Conservation (phyloP, 2,888 invertebrate genomes). For the Amblyjoppa proteus region DNA sequence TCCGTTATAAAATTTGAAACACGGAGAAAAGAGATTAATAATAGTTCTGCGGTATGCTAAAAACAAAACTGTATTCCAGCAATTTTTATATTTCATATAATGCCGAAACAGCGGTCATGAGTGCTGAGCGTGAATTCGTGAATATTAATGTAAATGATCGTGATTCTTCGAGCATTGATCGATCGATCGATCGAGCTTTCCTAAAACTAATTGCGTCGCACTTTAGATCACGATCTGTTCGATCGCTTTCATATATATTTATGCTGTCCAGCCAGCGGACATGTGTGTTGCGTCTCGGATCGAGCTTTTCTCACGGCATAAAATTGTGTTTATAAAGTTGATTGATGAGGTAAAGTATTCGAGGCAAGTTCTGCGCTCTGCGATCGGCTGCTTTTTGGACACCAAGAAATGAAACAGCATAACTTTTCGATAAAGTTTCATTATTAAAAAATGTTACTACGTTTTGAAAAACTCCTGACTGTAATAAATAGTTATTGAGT, state of each 20-base stretch:
- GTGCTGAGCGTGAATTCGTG: too few relatives aligned
- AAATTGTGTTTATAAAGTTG: not conserved
- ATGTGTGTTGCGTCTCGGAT: not conserved
- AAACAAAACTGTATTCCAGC: too few relatives aligned
- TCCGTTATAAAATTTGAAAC: too few relatives aligned
- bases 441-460: too few relatives aligned
- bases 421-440: not conserved
- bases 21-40: too few relatives aligned
- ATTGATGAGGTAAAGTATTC: not conserved
- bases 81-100: too few relatives aligned
- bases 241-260: constrained; percentile 2
- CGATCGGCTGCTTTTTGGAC: not conserved
- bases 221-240: constrained; percentile 28
- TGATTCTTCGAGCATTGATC: constrained; percentile 1
- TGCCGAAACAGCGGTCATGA: too few relatives aligned
- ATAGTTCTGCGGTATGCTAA: too few relatives aligned
- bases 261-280: not conserved
- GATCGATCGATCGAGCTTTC: constrained; percentile 59
- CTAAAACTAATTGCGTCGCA: constrained; percentile 44
- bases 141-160: too few relatives aligned
- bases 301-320: not conserved
- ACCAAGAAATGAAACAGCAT: not conserved
- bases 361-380: not conserved
- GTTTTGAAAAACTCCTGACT: too few relatives aligned
- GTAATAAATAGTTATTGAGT: too few relatives aligned